These are phyloP conservation scores for Brachionus manjavacas DNA, from an alignment of 1,140 invertebrate genomes.

Conservation along the genomic window DNA sequence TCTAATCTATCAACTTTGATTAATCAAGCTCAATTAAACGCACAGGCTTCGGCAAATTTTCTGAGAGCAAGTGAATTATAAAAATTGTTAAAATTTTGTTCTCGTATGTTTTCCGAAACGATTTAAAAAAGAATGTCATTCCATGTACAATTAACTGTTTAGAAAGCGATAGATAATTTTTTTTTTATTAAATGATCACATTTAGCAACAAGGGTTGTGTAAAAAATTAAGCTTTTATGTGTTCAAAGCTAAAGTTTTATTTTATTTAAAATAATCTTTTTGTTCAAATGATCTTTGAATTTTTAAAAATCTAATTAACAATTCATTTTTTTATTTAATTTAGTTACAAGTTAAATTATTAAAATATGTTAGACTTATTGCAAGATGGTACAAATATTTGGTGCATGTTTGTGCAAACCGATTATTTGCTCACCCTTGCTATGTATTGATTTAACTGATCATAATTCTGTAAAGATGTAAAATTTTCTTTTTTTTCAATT, in stretches of 20 bases:
- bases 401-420: background rate
- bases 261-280: background rate
- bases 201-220: background rate
- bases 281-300: background rate
- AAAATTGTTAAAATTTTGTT: background rate
- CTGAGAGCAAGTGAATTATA: slow-evolving; percentile 34
- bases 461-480: slow-evolving; percentile 16
- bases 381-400: background rate
- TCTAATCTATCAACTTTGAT: slow-evolving; percentile 10
- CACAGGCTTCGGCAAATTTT: slow-evolving; percentile 7
- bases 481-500: background rate
- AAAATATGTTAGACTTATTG: background rate
- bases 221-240: background rate
- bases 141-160: background rate
- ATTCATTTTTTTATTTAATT: background rate
- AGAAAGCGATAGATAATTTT: background rate
- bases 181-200: background rate
- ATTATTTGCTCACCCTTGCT: background rate
- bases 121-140: background rate
- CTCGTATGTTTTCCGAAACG: background rate
- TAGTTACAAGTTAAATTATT: background rate
- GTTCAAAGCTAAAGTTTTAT: background rate
- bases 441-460: background rate
- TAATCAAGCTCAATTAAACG: slow-evolving; percentile 30
- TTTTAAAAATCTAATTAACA: background rate